phyloP scores from a whole-genome alignment of 2,888 invertebrate species.

The Hoplodrina ambigua region DNA sequence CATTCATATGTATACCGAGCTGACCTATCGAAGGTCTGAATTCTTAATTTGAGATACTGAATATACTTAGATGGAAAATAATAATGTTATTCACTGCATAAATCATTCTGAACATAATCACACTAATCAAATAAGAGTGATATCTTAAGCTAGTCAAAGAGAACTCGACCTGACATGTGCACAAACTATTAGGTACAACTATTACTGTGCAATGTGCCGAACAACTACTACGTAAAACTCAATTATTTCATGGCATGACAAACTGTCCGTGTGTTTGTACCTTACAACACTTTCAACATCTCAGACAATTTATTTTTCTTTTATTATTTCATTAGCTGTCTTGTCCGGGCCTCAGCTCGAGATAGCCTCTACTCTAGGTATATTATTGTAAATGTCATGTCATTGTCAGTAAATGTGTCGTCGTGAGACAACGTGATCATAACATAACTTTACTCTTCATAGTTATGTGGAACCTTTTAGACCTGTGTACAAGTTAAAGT shows the following conservation, averaged over 20 bases:
- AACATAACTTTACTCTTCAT: slow-evolving; percentile 33
- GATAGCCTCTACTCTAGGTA: slow-evolving; percentile 26
- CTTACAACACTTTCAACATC: slow-evolving; percentile 42
- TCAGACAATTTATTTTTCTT: slow-evolving; percentile 46
- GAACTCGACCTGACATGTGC: slow-evolving; percentile 24
- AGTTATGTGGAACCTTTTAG: slow-evolving; percentile 18
- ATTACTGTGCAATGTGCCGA: slow-evolving; percentile 8
- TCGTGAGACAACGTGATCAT: slow-evolving; percentile 18
- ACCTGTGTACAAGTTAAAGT: slow-evolving; percentile 3
- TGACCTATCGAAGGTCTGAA: slow-evolving; percentile 58
- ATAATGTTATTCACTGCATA: slow-evolving; percentile 51
- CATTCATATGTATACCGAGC: slow-evolving; percentile 26
- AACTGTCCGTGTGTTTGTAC: slow-evolving; percentile 32
- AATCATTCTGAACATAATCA: slow-evolving; percentile 38
- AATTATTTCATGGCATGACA: slow-evolving; percentile 41
- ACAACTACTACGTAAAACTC: slow-evolving; percentile 32
- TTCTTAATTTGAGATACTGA: slow-evolving; percentile 45
- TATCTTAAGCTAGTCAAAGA: slow-evolving; percentile 31
- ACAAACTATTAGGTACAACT: slow-evolving; percentile 12
- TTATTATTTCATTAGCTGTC: slow-evolving; percentile 49
- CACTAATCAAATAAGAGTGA: slow-evolving; percentile 47
- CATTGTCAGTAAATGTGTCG: slow-evolving; percentile 41
- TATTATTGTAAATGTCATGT: slow-evolving; percentile 53
- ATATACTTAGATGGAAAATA: slow-evolving; percentile 32
- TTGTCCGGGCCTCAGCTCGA: slow-evolving; percentile 27